phyloP scores from a whole-genome alignment of 2,113 vertebrate species.

The Oriolus oriolus region DNA sequence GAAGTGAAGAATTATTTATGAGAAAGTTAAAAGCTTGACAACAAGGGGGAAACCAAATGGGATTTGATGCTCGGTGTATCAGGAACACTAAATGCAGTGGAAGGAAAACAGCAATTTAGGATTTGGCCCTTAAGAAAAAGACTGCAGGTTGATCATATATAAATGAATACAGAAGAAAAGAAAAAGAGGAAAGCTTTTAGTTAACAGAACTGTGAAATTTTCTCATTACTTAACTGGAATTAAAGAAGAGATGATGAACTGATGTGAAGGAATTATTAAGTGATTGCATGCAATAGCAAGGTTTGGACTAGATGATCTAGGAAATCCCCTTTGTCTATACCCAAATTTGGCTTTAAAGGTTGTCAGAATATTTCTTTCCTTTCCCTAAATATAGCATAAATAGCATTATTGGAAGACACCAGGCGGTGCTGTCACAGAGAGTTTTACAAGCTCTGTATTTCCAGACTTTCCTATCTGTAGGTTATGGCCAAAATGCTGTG shows the following conservation, averaged over 20 bases:
- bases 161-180: neutral
- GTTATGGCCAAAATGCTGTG: neutral
- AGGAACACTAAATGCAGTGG: neutral
- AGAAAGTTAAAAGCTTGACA: neutral
- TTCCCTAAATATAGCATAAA: neutral
- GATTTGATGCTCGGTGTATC: neutral
- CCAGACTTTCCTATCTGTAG: neutral
- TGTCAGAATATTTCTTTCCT: neutral
- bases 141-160: neutral
- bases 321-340: neutral
- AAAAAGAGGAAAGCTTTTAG: neutral
- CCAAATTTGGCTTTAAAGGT: neutral
- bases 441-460: neutral
- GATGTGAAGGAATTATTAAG: neutral
- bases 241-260: neutral
- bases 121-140: neutral
- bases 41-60: neutral
- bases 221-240: neutral
- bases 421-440: neutral
- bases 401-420: neutral
- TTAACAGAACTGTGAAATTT: neutral
- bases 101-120: neutral
- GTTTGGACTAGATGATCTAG: neutral
- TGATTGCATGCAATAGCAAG: neutral
- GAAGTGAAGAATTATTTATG: neutral